A percentile compares a stretch with the other conserved stretches of the same genome.
Conservation (phyloP, 2,888 invertebrate species). For the Leptopilina drosophilae region DNA sequence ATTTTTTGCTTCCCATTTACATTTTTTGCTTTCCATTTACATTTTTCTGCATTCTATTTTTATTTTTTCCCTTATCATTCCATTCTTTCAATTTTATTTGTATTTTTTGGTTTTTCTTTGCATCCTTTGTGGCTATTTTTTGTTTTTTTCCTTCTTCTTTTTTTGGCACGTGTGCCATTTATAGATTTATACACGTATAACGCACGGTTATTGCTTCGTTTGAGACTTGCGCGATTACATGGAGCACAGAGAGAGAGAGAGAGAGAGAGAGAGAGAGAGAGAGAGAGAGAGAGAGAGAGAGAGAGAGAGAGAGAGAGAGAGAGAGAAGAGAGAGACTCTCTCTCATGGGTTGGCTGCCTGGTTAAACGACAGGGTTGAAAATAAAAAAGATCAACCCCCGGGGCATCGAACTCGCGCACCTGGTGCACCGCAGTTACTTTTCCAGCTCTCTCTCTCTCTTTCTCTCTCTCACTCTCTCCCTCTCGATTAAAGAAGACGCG, state of each 20-base stretch:
- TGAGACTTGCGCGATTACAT: conserved; percentile 46
- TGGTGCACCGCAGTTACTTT: conserved; percentile 52
- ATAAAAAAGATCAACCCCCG: conserved; percentile 54
- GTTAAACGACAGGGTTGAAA: conserved; percentile 55
- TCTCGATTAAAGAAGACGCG: conserved; percentile 57
- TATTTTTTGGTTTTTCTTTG: no score
- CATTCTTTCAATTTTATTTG: no score
- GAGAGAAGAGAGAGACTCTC: conserved; percentile 18
- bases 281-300: no score
- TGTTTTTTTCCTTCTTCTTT: not conserved
- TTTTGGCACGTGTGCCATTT: conserved; percentile 60
- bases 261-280: no score
- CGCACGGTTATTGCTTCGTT: conserved; percentile 28
- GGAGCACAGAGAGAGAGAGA: not conserved
- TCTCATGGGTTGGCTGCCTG: conserved; percentile 48
- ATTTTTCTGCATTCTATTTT: no score
- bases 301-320: no score
- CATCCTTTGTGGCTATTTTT: no score
- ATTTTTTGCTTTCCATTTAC: no score
- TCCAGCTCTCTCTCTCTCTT: conserved; percentile 47
- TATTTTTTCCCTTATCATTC: no score
- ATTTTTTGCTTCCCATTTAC: no score
- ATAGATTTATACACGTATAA: conserved; percentile 45
- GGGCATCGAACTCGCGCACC: conserved; percentile 58
- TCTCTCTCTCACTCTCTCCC: conserved; percentile 1